A percentile compares a stretch with the other conserved stretches of the same genome.
phyloP scores from a whole-genome alignment of 2,797 vertebrate species.

The Chaenodraco wilsoni region DNA sequence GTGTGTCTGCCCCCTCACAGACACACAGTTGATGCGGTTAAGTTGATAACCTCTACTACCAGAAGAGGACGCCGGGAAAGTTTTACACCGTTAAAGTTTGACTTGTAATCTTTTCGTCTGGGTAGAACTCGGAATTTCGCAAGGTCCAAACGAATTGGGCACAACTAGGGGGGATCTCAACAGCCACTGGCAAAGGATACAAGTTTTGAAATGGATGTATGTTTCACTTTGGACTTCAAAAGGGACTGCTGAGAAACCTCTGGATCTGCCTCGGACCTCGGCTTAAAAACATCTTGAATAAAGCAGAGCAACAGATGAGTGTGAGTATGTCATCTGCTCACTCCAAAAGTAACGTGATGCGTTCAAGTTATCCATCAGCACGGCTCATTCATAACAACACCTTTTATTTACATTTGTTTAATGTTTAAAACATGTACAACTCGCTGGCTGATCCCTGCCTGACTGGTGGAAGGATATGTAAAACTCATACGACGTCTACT shows the following conservation, averaged over 20 bases:
- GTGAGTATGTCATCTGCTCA: slow-evolving; percentile 74
- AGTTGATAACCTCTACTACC: slow-evolving; percentile 29
- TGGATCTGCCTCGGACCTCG: slow-evolving; percentile 27
- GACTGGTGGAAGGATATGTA: neutral
- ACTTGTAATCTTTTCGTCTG: neutral
- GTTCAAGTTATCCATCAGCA: slow-evolving; percentile 19
- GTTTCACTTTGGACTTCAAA: slow-evolving; percentile 49
- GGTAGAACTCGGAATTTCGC: slow-evolving; percentile 12
- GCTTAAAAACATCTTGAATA: slow-evolving; percentile 27
- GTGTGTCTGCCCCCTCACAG: slow-evolving; percentile 40
- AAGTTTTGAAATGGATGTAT: slow-evolving; percentile 79
- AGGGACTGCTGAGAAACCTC: slow-evolving; percentile 40
- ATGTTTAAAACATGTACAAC: neutral
- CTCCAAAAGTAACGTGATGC: slow-evolving; percentile 8
- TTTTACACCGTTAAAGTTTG: slow-evolving; percentile 45
- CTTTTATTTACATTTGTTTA: neutral
- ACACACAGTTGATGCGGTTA: slow-evolving; percentile 48
- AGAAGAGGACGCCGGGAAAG: slow-evolving; percentile 35
- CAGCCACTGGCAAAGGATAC: slow-evolving; percentile 28
- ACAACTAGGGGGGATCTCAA: slow-evolving; percentile 14
- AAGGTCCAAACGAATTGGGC: slow-evolving; percentile 18
- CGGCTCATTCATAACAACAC: neutral
- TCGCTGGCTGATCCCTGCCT: neutral
- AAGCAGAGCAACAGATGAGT: slow-evolving; percentile 78
- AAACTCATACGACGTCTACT: neutral